These are phyloP conservation scores for Cyclophora albipunctata DNA, from an alignment of 2,888 invertebrate genomes.

Conservation along the genomic window DNA sequence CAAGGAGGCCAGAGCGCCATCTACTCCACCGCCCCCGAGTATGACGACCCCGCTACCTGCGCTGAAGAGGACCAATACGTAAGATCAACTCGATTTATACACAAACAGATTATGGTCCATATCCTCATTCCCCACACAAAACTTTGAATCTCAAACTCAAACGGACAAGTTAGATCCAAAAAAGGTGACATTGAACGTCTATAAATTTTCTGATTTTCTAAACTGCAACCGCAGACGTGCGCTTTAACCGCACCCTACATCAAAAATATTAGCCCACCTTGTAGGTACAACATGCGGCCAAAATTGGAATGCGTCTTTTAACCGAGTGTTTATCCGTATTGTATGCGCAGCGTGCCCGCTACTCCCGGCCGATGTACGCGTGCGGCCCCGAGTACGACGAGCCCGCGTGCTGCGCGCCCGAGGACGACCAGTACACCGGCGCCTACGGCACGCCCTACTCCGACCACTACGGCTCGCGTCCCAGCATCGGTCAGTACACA, in stretches of 20 bases:
- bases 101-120: not conserved
- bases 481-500: slow-evolving; percentile 78
- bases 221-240: no score
- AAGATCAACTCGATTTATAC: slow-evolving; percentile 21
- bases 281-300: no score
- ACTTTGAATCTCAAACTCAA: no score
- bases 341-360: slow-evolving; percentile 74
- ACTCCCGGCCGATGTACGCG: slow-evolving; percentile 81
- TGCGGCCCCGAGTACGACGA: slow-evolving; percentile 93
- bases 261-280: no score
- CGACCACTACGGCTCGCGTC: slow-evolving; percentile 91
- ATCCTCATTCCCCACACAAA: no score
- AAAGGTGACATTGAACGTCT: no score
- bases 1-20: slow-evolving; percentile 89
- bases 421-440: slow-evolving; percentile 93
- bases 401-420: slow-evolving; percentile 93
- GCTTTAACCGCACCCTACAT: no score
- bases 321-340: not conserved
- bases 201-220: no score
- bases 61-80: slow-evolving; percentile 94
- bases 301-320: no score
- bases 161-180: no score
- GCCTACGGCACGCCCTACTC: slow-evolving; percentile 93
- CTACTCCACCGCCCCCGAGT: slow-evolving; percentile 89
- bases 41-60: slow-evolving; percentile 95